A percentile compares a stretch with the other conserved stretches of the same genome.
Evolutionary conservation across 1,140 invertebrate species (phyloP).

Genomic region (Nomia melanderi): DNA sequence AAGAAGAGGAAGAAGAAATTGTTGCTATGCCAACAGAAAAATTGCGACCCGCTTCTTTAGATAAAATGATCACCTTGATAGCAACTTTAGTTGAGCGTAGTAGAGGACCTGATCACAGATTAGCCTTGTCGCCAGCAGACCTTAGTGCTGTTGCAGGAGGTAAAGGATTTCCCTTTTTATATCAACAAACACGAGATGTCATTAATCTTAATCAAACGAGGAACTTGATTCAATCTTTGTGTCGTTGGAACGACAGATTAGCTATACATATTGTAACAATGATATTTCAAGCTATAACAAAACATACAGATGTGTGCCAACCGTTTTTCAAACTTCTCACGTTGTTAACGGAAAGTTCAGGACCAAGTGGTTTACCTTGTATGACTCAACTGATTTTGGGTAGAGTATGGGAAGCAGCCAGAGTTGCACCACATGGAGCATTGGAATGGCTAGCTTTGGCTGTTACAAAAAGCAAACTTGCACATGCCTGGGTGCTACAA

Average conservation of each 20-base stretch:
- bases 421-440: slow-evolving; percentile 93
- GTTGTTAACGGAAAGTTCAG: slow-evolving; percentile 88
- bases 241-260: slow-evolving; percentile 93
- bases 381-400: slow-evolving; percentile 94
- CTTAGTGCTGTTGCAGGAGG: slow-evolving; percentile 91
- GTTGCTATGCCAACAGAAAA: slow-evolving; percentile 87
- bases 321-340: slow-evolving; percentile 96
- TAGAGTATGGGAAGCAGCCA: slow-evolving; percentile 94
- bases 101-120: slow-evolving; percentile 86
- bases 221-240: slow-evolving; percentile 94
- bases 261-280: slow-evolving; percentile 92
- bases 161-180: slow-evolving; percentile 95
- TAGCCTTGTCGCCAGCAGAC: slow-evolving; percentile 90
- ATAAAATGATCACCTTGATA: slow-evolving; percentile 96
- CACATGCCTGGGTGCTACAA: slow-evolving; percentile 93
- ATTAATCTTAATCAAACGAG: slow-evolving; percentile 95
- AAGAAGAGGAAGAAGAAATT: slow-evolving; percentile 91
- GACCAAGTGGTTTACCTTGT: slow-evolving; percentile 87
- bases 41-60: slow-evolving; percentile 93
- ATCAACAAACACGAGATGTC: slow-evolving; percentile 96
- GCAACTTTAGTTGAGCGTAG: slow-evolving; percentile 94
- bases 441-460: slow-evolving; percentile 93
- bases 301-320: slow-evolving; percentile 93
- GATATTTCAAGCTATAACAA: slow-evolving; percentile 94
- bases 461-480: slow-evolving; percentile 92